A percentile compares a stretch with the other conserved stretches of the same genome.
These are phyloP conservation scores for Melitaea athalia DNA, from an alignment of 2,888 invertebrate species.

Conservation along the genomic window DNA sequence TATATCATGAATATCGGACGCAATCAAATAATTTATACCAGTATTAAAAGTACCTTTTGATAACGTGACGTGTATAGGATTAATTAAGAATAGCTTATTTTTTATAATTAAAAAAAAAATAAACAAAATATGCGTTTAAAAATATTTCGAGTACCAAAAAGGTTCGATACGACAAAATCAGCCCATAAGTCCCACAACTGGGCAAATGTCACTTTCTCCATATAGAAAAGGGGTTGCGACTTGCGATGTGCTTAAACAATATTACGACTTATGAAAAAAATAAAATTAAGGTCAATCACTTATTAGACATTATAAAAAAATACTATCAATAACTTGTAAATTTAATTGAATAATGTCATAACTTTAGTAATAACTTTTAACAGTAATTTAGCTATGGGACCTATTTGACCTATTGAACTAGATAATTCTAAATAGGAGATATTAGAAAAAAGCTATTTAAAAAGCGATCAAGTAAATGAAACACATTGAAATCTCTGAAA, in stretches of 20 bases:
- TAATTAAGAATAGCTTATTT: background rate
- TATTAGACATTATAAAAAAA: no score
- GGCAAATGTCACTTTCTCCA: no score
- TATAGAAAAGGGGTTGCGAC: no score
- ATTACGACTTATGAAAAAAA: no score
- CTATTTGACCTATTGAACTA: no score
- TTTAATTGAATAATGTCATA: background rate
- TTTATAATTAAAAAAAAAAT: background rate
- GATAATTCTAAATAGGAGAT: constrained; percentile 4
- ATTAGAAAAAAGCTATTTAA: background rate
- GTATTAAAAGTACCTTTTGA: background rate
- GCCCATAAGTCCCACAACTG: no score
- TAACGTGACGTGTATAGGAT: background rate
- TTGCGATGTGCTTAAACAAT: no score
- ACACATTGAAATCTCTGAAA: constrained; percentile 27
- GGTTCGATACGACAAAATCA: no score
- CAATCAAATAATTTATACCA: constrained; percentile 4
- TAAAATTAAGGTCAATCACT: no score
- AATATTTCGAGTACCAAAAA: no score
- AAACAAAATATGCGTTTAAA: no score
- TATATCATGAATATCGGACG: constrained; percentile 7
- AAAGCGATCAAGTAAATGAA: constrained; percentile 24
- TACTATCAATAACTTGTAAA: no score
- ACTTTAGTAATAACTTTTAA: constrained; percentile 1
- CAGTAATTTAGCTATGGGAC: background rate